Conservation (phyloP, 1,140 invertebrate genomes). For the Archivesica marissinica region DNA sequence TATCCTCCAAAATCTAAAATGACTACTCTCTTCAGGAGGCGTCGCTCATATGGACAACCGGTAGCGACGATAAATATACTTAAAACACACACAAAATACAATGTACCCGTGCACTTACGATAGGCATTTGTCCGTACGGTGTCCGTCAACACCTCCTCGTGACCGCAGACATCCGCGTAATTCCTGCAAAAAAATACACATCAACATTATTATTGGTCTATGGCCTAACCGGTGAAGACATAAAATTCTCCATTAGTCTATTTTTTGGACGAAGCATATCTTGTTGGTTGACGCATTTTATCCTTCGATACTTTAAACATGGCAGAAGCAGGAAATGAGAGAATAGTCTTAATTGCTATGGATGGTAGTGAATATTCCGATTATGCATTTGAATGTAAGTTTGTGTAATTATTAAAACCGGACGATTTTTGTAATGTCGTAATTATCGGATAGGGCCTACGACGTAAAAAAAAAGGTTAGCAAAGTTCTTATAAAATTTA, state of each 20-base stretch:
- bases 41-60: too few relatives aligned
- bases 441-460: too few relatives aligned
- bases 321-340: constrained; percentile 24
- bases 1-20: too few relatives aligned
- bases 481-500: too few relatives aligned
- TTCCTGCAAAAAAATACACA: neutral
- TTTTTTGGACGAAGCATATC: neutral
- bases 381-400: constrained; percentile 69
- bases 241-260: neutral
- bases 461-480: too few relatives aligned
- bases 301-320: constrained; percentile 5
- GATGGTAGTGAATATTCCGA: constrained; percentile 68
- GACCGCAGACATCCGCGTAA: neutral
- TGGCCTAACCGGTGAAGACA: neutral
- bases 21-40: too few relatives aligned
- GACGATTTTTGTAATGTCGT: too few relatives aligned
- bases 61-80: too few relatives aligned
- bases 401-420: too few relatives aligned
- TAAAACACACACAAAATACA: too few relatives aligned
- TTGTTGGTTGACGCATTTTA: neutral
- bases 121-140: too few relatives aligned
- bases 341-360: constrained; percentile 62
- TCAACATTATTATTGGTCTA: neutral
- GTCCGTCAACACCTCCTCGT: neutral
- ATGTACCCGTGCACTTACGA: too few relatives aligned